Conservation (phyloP, 2,888 invertebrate species). For the Agrotis puta region DNA sequence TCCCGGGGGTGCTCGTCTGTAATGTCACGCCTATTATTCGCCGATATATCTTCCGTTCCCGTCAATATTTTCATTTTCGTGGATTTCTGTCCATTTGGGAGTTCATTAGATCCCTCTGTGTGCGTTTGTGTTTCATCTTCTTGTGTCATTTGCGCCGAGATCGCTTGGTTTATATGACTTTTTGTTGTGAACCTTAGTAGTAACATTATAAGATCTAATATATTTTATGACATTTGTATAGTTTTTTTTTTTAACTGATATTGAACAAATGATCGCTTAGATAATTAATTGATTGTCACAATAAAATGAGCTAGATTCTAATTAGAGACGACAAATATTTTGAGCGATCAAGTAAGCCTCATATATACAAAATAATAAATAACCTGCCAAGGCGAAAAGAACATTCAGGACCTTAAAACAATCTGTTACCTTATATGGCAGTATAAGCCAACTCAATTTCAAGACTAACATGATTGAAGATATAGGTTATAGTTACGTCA, state of each 20-base stretch:
- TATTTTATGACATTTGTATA: too few species aligned
- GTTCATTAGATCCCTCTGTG: slow-evolving; percentile 75
- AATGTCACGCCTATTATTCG: slow-evolving; percentile 90
- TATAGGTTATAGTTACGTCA: slow-evolving; percentile 67
- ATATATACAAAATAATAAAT: not conserved
- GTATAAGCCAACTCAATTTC: slow-evolving; percentile 50
- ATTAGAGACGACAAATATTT: not conserved
- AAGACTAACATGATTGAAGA: slow-evolving; percentile 63
- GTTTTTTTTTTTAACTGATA: not conserved
- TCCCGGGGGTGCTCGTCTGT: slow-evolving; percentile 85
- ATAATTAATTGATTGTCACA: not conserved
- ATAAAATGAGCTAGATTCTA: not conserved
- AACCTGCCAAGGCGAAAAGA: not conserved
- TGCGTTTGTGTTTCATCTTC: slow-evolving; percentile 52
- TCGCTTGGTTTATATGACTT: not conserved
- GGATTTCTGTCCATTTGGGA: slow-evolving; percentile 81
- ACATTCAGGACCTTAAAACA: slow-evolving; percentile 6
- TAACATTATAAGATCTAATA: not conserved
- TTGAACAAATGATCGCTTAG: not conserved
- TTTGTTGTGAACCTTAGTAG: not conserved
- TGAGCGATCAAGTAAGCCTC: not conserved
- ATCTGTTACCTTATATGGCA: slow-evolving; percentile 22
- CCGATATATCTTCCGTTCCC: slow-evolving; percentile 87
- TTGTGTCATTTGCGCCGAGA: slow-evolving; percentile 45
- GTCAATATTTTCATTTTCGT: slow-evolving; percentile 87